Conservation (phyloP, 2,888 invertebrate genomes). For the Napeogenes sylphis region DNA sequence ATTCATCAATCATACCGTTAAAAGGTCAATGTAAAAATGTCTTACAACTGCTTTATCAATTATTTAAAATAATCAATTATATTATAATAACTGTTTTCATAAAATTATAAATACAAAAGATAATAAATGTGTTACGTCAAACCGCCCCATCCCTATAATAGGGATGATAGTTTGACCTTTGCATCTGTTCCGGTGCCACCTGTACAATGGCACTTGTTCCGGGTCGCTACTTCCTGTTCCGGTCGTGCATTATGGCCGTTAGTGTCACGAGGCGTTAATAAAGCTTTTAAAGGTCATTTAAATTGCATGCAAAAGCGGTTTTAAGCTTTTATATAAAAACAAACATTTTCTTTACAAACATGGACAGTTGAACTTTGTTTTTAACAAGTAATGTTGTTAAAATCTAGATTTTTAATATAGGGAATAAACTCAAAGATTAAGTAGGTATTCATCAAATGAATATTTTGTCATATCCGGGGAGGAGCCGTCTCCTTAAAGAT, state of each 20-base stretch:
- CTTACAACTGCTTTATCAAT: background rate
- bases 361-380: no score
- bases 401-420: no score
- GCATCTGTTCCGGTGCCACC: background rate
- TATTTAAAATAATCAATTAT: constrained; percentile 4
- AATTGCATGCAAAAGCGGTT: no score
- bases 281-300: constrained; percentile 17
- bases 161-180: constrained; percentile 29
- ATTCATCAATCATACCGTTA: constrained; percentile 29
- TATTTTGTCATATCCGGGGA: no score
- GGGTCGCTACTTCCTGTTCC: constrained; percentile 42
- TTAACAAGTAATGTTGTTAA: no score
- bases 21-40: constrained; percentile 21
- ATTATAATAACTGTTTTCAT: background rate
- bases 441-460: no score
- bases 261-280: constrained; percentile 21
- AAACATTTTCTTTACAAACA: no score
- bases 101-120: no score
- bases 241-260: constrained; percentile 49
- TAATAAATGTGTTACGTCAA: background rate
- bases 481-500: no score
- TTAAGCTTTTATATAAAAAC: no score
- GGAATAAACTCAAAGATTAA: no score
- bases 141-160: background rate
- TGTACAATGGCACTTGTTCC: constrained; percentile 27